Percentiles rank a stretch among this genome's conserved stretches.
These are phyloP conservation scores for Melospiza melodia DNA, from an alignment of 2,113 vertebrate species.

Conservation along the genomic window DNA sequence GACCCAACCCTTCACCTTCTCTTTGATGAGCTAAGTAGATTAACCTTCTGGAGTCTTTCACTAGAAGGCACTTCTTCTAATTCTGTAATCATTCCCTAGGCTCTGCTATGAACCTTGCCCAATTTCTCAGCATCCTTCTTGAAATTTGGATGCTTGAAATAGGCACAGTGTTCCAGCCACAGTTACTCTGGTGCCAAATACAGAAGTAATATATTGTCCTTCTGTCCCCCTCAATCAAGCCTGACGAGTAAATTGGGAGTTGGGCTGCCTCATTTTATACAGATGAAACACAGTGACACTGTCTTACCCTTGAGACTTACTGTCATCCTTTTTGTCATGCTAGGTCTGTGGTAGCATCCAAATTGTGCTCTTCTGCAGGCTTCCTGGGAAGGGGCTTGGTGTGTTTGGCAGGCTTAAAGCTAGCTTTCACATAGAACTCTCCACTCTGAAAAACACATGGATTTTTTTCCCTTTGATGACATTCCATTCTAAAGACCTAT, in stretches of 20 bases:
- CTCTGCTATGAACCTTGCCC: constrained; percentile 6
- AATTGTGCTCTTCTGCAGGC: neutral
- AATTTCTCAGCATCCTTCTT: constrained; percentile 22
- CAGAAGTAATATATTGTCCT: neutral
- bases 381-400: neutral
- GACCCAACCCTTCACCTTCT: constrained; percentile 36
- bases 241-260: neutral
- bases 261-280: neutral
- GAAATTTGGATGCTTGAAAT: constrained; percentile 16
- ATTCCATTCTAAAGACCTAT: neutral
- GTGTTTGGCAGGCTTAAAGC: neutral
- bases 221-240: neutral
- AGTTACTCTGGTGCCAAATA: neutral
- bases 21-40: constrained; percentile 59
- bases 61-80: constrained; percentile 36
- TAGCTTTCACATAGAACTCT: neutral
- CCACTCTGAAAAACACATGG: rapidly evolving
- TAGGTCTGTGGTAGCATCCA: neutral
- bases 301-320: neutral
- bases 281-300: neutral
- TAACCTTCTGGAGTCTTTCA: constrained; percentile 54
- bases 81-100: constrained; percentile 36
- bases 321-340: neutral
- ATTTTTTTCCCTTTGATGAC: neutral
- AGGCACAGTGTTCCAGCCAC: neutral